A percentile compares a stretch with the other conserved stretches of the same genome.
These are phyloP conservation scores for Diphyllodes magnificus DNA, from an alignment of 2,113 vertebrate species.

Conservation along the genomic window DNA sequence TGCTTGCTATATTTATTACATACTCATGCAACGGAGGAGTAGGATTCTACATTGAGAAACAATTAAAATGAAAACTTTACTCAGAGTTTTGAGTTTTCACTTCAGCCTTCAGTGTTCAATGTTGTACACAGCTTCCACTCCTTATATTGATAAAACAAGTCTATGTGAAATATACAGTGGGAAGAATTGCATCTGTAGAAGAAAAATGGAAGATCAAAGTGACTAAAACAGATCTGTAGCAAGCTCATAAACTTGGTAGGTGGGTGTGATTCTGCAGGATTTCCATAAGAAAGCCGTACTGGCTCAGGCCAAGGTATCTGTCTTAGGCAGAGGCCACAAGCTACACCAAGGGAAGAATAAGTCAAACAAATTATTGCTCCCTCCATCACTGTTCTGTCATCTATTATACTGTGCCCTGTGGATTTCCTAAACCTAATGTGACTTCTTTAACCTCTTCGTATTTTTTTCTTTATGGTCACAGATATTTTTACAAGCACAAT, in stretches of 20 bases:
- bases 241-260: background rate
- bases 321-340: background rate
- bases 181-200: background rate
- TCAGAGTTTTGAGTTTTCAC: background rate
- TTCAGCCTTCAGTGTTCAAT: background rate
- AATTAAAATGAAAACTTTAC: background rate
- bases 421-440: background rate
- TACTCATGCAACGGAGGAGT: background rate
- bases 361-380: background rate
- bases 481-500: background rate
- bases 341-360: background rate
- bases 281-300: background rate
- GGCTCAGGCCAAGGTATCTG: background rate
- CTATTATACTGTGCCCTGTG: background rate
- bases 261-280: background rate
- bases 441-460: background rate
- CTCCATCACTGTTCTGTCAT: background rate
- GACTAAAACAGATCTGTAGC: background rate
- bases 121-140: background rate
- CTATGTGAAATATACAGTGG: background rate
- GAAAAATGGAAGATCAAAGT: background rate
- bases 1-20: rapidly evolving
- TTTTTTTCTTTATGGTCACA: background rate
- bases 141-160: background rate
- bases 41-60: background rate